Evolutionary conservation across 2,113 vertebrate genomes (phyloP).

Genomic region (Larimichthys crocea): DNA sequence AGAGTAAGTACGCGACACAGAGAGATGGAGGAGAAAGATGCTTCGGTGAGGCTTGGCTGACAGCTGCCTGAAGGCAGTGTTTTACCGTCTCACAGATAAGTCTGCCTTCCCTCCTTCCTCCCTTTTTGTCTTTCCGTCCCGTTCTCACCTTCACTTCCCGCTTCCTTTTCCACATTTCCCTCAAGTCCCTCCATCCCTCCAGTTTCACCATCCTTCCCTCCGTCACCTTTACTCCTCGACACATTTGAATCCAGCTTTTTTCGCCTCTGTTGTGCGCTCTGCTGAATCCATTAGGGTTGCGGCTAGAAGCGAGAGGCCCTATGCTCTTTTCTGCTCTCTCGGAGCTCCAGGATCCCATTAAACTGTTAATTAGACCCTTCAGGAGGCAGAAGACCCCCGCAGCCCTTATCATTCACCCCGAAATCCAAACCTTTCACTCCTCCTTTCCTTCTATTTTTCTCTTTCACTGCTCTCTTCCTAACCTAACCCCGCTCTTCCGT

Average conservation of each 20-base stretch:
- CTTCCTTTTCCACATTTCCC: slow-evolving; percentile 12
- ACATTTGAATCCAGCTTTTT: slow-evolving; percentile 24
- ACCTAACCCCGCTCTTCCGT: not conserved
- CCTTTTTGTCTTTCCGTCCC: too few relatives aligned
- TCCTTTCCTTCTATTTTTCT: slow-evolving; percentile 3
- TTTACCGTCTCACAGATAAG: slow-evolving; percentile 54
- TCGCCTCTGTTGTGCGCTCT: slow-evolving; percentile 6
- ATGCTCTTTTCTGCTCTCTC: slow-evolving; percentile 24
- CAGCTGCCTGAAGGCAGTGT: slow-evolving; percentile 70
- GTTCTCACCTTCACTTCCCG: slow-evolving; percentile 15
- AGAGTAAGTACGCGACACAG: slow-evolving; percentile 43
- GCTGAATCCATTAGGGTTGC: slow-evolving; percentile 45
- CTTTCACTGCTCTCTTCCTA: not conserved
- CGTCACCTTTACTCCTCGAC: slow-evolving; percentile 24
- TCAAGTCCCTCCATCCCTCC: not conserved
- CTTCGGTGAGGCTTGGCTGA: slow-evolving; percentile 60
- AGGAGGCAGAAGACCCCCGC: slow-evolving; percentile 51
- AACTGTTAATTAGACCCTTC: slow-evolving; percentile 73
- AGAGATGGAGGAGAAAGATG: slow-evolving; percentile 52
- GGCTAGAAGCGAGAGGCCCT: slow-evolving; percentile 25
- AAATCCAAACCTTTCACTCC: slow-evolving; percentile 32
- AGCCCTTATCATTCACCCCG: slow-evolving; percentile 34
- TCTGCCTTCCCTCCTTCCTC: slow-evolving; percentile 31
- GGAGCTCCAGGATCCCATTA: slow-evolving; percentile 67
- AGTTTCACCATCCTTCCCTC: slow-evolving; percentile 2